Percentiles rank a stretch among this genome's conserved stretches.
Evolutionary conservation across 2,888 invertebrate genomes (phyloP).

Genomic region (Drosophila infuscata): DNA sequence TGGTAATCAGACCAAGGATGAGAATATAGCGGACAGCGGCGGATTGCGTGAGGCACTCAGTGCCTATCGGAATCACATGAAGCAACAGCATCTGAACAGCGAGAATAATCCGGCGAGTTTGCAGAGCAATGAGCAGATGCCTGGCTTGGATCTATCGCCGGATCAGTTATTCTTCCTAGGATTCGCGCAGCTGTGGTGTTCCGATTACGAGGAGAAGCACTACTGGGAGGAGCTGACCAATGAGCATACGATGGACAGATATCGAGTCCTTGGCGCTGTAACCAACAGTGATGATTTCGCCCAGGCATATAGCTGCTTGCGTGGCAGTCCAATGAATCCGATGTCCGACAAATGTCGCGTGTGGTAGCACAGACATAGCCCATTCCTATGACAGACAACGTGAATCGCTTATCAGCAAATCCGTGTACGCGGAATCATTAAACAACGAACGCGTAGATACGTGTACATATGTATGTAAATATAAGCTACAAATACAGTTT

Average conservation of each 20-base stretch:
- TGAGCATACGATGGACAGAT: slow-evolving; percentile 81
- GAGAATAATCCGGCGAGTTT: slow-evolving; percentile 17
- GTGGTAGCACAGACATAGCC: slow-evolving; percentile 65
- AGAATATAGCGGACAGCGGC: slow-evolving; percentile 83
- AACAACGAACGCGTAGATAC: slow-evolving; percentile 9
- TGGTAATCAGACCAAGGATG: slow-evolving; percentile 78
- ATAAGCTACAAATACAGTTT: slow-evolving; percentile 15
- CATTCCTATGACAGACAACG: not conserved
- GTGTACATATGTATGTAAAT: slow-evolving; percentile 17
- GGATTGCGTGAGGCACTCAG: slow-evolving; percentile 73
- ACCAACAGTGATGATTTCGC: slow-evolving; percentile 81
- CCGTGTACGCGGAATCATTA: slow-evolving; percentile 13
- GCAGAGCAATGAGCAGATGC: slow-evolving; percentile 74
- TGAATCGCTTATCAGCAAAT: slow-evolving; percentile 34
- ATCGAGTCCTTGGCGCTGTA: slow-evolving; percentile 80
- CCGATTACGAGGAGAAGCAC: slow-evolving; percentile 77
- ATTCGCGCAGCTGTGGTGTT: slow-evolving; percentile 82
- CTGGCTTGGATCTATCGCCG: slow-evolving; percentile 79
- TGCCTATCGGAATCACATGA: slow-evolving; percentile 76
- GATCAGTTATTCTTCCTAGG: slow-evolving; percentile 83
- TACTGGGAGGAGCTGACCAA: slow-evolving; percentile 79
- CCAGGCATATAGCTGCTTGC: slow-evolving; percentile 72
- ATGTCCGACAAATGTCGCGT: slow-evolving; percentile 71
- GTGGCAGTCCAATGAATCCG: slow-evolving; percentile 81
- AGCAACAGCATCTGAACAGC: slow-evolving; percentile 39